These are phyloP conservation scores for Onthophagus taurus DNA, from an alignment of 1,140 invertebrate genomes.

Conservation along the genomic window DNA sequence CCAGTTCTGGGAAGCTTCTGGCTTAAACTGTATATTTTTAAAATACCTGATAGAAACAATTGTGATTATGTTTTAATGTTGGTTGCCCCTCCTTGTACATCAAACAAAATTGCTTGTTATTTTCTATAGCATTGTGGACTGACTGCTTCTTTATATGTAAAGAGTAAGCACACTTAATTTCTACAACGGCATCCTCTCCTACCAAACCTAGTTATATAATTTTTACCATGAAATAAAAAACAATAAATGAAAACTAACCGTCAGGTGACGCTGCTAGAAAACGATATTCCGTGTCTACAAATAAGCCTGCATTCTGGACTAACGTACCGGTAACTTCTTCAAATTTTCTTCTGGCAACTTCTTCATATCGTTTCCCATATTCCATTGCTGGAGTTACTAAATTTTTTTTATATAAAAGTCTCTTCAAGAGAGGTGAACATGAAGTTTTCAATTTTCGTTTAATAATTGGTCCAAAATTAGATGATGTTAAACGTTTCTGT, in stretches of 20 bases:
- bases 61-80: neutral
- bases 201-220: neutral
- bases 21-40: too few species aligned
- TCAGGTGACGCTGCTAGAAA: constrained; percentile 7
- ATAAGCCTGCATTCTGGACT: constrained; percentile 4
- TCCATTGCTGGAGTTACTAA: neutral
- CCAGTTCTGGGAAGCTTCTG: too few species aligned
- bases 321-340: neutral
- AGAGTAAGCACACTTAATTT: constrained; percentile 6
- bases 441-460: neutral
- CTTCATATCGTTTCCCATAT: constrained; percentile 1
- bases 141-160: constrained; percentile 1
- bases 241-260: neutral
- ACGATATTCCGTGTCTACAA: neutral
- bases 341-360: neutral
- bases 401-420: neutral
- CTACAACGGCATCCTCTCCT: constrained; percentile 3
- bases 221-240: neutral
- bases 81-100: neutral
- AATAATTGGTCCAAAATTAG: neutral
- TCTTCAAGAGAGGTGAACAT: neutral
- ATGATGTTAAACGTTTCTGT: neutral
- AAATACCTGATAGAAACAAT: constrained; percentile 1
- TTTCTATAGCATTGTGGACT: neutral
- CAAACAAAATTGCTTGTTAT: neutral